Conservation (phyloP, 2,113 vertebrate species). For the Origma solitaria region DNA sequence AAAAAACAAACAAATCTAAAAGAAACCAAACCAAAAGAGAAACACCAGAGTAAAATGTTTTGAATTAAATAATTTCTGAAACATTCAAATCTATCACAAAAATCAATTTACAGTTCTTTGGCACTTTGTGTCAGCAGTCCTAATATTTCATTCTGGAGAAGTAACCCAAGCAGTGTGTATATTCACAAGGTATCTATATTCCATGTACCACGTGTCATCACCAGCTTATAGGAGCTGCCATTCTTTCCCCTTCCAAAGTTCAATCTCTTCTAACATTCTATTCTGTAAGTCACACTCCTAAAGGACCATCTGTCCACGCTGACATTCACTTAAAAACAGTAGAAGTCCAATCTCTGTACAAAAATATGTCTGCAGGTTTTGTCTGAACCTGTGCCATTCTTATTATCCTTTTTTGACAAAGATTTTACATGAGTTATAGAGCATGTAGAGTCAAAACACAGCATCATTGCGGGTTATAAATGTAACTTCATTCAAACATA, state of each 20-base stretch:
- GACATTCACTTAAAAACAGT: neutral
- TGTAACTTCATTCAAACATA: neutral
- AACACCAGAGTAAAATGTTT: neutral
- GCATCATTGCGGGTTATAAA: neutral
- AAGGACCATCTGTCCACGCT: neutral
- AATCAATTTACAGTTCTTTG: neutral
- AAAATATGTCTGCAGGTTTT: neutral
- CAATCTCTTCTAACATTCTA: neutral
- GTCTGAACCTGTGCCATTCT: neutral
- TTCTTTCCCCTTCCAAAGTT: neutral
- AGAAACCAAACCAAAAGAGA: neutral
- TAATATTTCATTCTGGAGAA: neutral
- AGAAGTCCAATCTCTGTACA: neutral
- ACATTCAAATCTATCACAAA: neutral
- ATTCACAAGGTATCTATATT: neutral
- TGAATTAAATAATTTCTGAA: neutral
- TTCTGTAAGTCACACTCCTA: neutral
- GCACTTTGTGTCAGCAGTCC: neutral
- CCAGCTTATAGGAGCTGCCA: neutral
- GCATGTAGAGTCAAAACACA: neutral
- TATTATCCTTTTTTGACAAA: neutral
- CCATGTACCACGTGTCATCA: neutral
- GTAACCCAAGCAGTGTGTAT: neutral
- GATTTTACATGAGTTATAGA: neutral
- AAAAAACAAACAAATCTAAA: neutral